Evolutionary conservation across 1,140 invertebrate species (phyloP).

Genomic region (Ptiloglossa arizonensis): DNA sequence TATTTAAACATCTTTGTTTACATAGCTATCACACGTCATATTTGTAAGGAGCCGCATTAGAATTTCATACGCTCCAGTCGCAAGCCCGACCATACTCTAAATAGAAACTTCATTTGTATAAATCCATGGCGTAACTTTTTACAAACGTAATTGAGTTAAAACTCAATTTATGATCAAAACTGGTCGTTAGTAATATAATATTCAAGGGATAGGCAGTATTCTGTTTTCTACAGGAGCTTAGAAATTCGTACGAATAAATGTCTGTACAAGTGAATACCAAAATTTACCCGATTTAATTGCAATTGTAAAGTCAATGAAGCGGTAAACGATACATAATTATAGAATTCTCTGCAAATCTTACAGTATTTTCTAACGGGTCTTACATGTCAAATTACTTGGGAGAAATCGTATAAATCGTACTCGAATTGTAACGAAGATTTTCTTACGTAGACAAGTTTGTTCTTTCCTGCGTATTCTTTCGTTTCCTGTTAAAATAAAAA

Average conservation of each 20-base stretch:
- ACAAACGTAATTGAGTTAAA: constrained; percentile 22
- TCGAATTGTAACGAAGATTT: constrained; percentile 21
- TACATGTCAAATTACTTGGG: constrained; percentile 14
- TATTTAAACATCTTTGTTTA: constrained; percentile 16
- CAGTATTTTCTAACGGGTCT: constrained; percentile 6
- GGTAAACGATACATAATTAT: constrained; percentile 34
- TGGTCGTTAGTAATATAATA: constrained; percentile 54
- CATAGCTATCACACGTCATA: constrained; percentile 33
- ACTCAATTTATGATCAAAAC: constrained; percentile 48
- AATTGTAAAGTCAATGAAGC: constrained; percentile 45
- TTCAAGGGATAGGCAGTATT: constrained; percentile 61
- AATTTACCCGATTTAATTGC: constrained; percentile 36
- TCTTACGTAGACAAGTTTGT: constrained; percentile 5
- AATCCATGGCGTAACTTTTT: constrained; percentile 54
- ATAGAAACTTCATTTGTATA: constrained; percentile 52
- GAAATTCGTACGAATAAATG: constrained; percentile 56
- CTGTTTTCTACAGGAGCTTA: constrained; percentile 54
- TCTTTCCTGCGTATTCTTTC: background rate
- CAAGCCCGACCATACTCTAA: constrained; percentile 55
- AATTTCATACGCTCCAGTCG: constrained; percentile 44
- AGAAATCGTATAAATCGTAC: constrained; percentile 29
- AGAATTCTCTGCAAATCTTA: constrained; percentile 22
- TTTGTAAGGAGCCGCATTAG: constrained; percentile 22
- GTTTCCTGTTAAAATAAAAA: constrained; percentile 41
- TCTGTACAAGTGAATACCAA: constrained; percentile 50